Percentiles rank a stretch among this genome's conserved stretches.
These are phyloP conservation scores for Rhingia campestris DNA, from an alignment of 2,888 invertebrate species.

Conservation along the genomic window DNA sequence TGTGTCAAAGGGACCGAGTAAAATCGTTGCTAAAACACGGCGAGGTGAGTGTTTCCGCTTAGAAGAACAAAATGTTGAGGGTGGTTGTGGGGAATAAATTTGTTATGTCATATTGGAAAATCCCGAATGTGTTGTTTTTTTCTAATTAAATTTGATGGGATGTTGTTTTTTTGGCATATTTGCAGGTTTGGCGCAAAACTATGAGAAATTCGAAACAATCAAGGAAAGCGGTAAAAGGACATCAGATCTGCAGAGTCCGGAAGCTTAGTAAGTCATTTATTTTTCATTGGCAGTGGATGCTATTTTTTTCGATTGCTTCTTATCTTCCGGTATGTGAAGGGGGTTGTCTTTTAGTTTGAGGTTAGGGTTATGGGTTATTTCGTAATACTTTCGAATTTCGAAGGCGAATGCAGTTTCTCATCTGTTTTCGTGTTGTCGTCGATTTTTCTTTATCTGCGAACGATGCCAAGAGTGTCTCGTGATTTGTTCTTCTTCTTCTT, in stretches of 20 bases:
- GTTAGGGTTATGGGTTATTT: constrained; percentile 63
- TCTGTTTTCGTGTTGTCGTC: not conserved
- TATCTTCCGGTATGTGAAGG: not conserved
- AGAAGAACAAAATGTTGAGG: not conserved
- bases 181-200: constrained; percentile 90
- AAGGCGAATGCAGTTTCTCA: constrained; percentile 6
- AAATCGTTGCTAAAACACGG: constrained; percentile 93
- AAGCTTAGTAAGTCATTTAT: constrained; percentile 85
- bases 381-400: constrained; percentile 41
- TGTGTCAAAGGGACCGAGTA: constrained; percentile 93
- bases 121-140: constrained; percentile 54
- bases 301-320: constrained; percentile 7
- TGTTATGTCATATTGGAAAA: constrained; percentile 72
- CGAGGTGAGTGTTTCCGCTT: constrained; percentile 85
- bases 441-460: constrained; percentile 13
- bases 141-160: constrained; percentile 29
- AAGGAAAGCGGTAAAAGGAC: constrained; percentile 88
- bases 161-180: constrained; percentile 56
- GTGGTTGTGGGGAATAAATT: constrained; percentile 42
- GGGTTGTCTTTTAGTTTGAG: constrained; percentile 55
- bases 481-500: constrained; percentile 21
- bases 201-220: constrained; percentile 90
- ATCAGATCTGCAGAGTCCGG: constrained; percentile 87
- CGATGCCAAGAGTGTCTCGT: constrained; percentile 57
- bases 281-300: not conserved